phyloP scores from a whole-genome alignment of 2,888 invertebrate genomes.

The Petrophora chlorosata region DNA sequence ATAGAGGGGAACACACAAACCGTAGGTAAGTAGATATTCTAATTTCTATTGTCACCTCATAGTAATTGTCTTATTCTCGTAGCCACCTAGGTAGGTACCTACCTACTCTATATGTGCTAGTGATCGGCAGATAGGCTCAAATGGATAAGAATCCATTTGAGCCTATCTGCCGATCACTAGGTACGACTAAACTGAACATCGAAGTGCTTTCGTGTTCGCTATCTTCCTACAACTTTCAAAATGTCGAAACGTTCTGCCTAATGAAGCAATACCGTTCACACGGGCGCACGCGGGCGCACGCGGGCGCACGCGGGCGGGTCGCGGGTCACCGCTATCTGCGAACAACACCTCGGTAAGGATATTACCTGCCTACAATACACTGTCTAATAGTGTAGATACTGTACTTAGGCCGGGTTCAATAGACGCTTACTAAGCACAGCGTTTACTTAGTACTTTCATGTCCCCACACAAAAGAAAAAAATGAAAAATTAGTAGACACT shows the following conservation, averaged over 20 bases:
- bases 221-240: not conserved
- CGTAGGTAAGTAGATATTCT: too few relatives aligned
- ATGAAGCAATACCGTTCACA: conserved; percentile 16
- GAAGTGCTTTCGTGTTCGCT: not conserved
- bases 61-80: too few relatives aligned
- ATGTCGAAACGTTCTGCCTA: conserved; percentile 1
- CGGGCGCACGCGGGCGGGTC: conserved; percentile 18
- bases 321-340: conserved; percentile 9
- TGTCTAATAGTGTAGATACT: not conserved
- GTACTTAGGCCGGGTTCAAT: too few relatives aligned
- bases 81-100: too few relatives aligned
- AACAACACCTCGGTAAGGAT: conserved; percentile 4
- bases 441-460: not conserved
- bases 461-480: not conserved
- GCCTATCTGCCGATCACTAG: too few relatives aligned
- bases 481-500: too few relatives aligned
- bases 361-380: too few relatives aligned
- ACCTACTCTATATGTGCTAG: too few relatives aligned
- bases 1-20: too few relatives aligned
- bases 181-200: not conserved
- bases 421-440: not conserved
- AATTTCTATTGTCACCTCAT: too few relatives aligned
- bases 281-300: not conserved
- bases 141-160: too few relatives aligned
- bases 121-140: too few relatives aligned